Evolutionary conservation across 2,113 vertebrate genomes (phyloP).

Genomic region (Nibea albiflora): DNA sequence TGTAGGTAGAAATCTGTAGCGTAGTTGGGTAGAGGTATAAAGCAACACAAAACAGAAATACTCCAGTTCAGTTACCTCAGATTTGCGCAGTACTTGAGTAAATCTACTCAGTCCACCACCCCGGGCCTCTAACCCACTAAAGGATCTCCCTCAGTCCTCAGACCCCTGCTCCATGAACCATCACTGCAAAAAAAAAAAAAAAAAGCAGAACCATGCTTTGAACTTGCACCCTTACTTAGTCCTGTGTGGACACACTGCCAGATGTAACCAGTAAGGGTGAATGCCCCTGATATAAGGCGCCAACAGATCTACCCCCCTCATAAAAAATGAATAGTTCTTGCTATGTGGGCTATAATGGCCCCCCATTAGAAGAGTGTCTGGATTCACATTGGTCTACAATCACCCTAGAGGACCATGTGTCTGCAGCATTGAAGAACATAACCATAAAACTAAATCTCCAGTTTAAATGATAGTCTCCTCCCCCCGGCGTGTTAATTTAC

Average conservation of each 20-base stretch:
- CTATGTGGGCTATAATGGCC: constrained; percentile 68
- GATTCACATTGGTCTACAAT: constrained; percentile 62
- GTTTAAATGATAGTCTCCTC: constrained; percentile 54
- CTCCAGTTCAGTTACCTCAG: neutral
- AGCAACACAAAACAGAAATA: neutral
- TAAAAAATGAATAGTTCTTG: constrained; percentile 75
- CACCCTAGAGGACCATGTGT: constrained; percentile 65
- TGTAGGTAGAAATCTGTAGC: neutral
- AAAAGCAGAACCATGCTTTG: neutral
- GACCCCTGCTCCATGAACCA: constrained; percentile 22
- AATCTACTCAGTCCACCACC: neutral
- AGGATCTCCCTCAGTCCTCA: constrained; percentile 1
- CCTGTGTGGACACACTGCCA: constrained; percentile 24
- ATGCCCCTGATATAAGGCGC: constrained; percentile 49
- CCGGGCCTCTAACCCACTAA: neutral
- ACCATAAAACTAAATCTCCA: constrained; percentile 67
- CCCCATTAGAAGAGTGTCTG: constrained; percentile 72
- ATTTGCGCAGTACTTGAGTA: neutral
- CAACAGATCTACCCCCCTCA: constrained; percentile 67
- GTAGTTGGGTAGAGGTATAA: neutral
- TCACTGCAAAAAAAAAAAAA: too few species aligned
- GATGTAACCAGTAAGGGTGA: constrained; percentile 48
- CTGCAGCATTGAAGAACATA: constrained; percentile 54
- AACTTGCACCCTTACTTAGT: neutral
- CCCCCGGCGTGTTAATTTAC: constrained; percentile 68